Percentiles rank a stretch among this genome's conserved stretches.
Conservation (phyloP, 2,888 invertebrate species). For the Eupithecia inturbata region DNA sequence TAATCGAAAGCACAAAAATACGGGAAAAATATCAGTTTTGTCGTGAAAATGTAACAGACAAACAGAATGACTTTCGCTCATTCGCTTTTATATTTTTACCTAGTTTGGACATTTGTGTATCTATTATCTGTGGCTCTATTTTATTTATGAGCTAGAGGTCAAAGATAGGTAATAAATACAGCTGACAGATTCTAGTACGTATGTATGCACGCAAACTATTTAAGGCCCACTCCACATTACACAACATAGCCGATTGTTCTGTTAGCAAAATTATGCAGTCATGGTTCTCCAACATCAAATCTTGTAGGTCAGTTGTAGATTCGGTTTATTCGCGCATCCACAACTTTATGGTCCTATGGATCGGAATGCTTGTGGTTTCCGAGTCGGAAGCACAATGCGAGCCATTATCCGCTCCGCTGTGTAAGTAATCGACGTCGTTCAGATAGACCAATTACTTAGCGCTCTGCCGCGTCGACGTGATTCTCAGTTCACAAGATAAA, state of each 20-base stretch:
- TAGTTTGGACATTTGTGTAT: neutral
- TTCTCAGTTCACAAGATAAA: slow-evolving; percentile 23
- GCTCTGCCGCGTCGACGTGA: slow-evolving; percentile 28
- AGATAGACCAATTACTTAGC: slow-evolving; percentile 35
- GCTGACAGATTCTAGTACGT: neutral
- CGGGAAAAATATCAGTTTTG: too few species aligned
- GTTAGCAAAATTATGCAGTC: neutral
- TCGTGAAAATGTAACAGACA: neutral
- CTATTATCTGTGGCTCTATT: neutral
- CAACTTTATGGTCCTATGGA: slow-evolving; percentile 11
- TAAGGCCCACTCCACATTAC: neutral
- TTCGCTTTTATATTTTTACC: neutral
- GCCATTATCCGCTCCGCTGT: slow-evolving; percentile 41
- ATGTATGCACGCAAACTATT: neutral
- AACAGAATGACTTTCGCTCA: too few species aligned
- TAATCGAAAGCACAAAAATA: too few species aligned
- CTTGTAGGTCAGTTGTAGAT: neutral
- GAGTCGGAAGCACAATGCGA: slow-evolving; percentile 60
- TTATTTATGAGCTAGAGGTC: neutral
- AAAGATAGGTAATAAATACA: neutral
- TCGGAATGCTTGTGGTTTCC: slow-evolving; percentile 67
- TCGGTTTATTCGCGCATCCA: slow-evolving; percentile 6
- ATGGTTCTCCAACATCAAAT: neutral
- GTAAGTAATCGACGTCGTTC: slow-evolving; percentile 44
- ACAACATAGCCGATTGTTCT: neutral